Base-by-base conservation (phyloP, 2,797 vertebrate species). In the Erithacus rubecula region DNA sequence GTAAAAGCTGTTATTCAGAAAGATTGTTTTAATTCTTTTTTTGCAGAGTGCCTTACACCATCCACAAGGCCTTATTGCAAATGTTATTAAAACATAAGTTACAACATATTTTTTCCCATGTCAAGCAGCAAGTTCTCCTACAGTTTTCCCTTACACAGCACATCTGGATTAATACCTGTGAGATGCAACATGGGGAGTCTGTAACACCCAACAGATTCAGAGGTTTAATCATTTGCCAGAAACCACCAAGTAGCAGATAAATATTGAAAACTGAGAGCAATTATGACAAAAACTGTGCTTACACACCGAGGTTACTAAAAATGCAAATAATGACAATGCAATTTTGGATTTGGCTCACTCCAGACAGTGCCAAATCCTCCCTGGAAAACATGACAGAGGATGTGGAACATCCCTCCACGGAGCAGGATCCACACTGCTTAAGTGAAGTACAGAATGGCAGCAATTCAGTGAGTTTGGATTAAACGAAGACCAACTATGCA, bases 251-350 rank as follows among this genome's bases (percentile, higher is more conserved):
- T 19, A 55, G 55, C 14, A 72, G 34, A 37, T 27, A 83, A 64
- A 47, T n/a, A 62, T 1, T 47, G 43, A 43, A 83, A 69, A 26
- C 32, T 14, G 27, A 80, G 51, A 3, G 39, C 13, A n/a, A 7
- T 83, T 59, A 21, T 39, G 8, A 71, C n/a, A 27, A 80, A 34
- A 13, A 44, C 0, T 0, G 34, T 17, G 8, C 44, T 19, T 17
- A 22, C 23, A 19, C 24, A 77, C 20, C 8, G 10, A 77, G 46
- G 20, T 36, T 5, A n/a, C n/a, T 51, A 12, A 34, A 52, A 69
- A 27, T 7, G 15, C 41, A 77, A 65, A 74, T 19, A 69, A 65
- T 15, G 49, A n/a, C 1, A 6, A 27, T 15, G 36, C n/a, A 44
- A n/a, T n/a, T 32, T 53, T 1, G 2, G 44, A 27, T 65, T 18